Evolutionary conservation across 2,888 invertebrate species (phyloP).

Genomic region (Plagodis dolabraria): DNA sequence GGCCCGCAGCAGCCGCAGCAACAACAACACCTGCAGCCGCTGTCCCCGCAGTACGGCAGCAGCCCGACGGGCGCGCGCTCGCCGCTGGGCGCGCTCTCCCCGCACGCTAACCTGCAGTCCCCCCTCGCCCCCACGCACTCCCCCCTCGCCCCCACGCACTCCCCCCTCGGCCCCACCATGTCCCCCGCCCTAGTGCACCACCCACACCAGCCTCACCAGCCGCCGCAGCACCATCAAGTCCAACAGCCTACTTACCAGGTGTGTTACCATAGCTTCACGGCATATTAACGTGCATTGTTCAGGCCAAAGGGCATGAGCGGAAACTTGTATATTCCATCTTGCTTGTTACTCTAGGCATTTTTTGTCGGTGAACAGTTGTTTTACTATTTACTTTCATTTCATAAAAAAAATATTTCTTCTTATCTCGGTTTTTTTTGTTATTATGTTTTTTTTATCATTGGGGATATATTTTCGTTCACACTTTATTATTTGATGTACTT

Average conservation of each 20-base stretch:
- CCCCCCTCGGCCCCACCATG: constrained; percentile 11
- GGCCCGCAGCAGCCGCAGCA: background rate
- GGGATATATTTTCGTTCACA: too few relatives aligned
- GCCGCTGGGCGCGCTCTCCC: constrained; percentile 37
- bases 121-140: constrained; percentile 28
- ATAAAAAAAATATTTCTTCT: too few relatives aligned
- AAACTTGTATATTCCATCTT: too few relatives aligned
- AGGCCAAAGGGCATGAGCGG: too few relatives aligned
- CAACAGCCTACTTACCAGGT: constrained; percentile 19
- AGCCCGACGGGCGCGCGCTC: background rate
- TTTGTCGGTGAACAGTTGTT: too few relatives aligned
- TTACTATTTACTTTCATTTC: too few relatives aligned
- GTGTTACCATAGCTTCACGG: constrained; percentile 8
- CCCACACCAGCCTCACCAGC: constrained; percentile 6
- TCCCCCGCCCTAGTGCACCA: constrained; percentile 12
- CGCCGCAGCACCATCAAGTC: constrained; percentile 6
- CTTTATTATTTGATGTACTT: too few relatives aligned
- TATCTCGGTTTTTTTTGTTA: too few relatives aligned
- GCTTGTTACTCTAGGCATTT: too few relatives aligned
- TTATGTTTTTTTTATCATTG: too few relatives aligned
- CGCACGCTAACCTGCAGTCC: constrained; percentile 30
- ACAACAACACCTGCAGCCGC: background rate
- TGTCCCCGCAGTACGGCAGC: background rate
- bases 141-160: constrained; percentile 12
- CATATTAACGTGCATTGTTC: background rate